phyloP scores from a whole-genome alignment of 2,113 vertebrate species.

The Sisor rabdophorus region DNA sequence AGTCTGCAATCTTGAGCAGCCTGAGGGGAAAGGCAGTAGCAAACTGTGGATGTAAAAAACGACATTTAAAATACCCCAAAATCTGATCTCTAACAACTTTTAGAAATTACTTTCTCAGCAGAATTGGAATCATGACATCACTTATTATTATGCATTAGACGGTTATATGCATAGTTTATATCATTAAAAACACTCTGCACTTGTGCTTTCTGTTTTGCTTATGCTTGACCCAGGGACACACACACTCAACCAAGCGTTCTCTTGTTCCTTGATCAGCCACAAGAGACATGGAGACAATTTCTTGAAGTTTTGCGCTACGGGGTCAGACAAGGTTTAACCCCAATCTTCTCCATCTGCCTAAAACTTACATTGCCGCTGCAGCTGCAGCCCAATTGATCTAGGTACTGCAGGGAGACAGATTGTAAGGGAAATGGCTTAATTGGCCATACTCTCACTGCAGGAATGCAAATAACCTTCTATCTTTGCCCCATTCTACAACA shows the following conservation, averaged over 20 bases:
- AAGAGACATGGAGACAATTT: conserved; percentile 71
- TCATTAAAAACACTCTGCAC: neutral
- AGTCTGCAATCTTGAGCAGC: conserved; percentile 1
- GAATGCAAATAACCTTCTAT: conserved; percentile 71
- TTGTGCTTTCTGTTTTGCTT: neutral
- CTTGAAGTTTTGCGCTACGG: conserved; percentile 49
- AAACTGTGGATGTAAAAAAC: neutral
- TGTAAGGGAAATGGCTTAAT: conserved; percentile 78
- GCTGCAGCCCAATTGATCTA: conserved; percentile 72
- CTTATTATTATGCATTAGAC: neutral
- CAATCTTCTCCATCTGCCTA: conserved; percentile 73
- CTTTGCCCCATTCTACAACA: conserved; percentile 40
- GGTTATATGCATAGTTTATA: neutral
- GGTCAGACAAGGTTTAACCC: conserved; percentile 74
- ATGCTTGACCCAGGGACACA: conserved; percentile 35
- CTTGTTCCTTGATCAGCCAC: conserved; percentile 49
- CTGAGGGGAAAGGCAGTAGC: neutral
- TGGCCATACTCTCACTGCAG: conserved; percentile 72
- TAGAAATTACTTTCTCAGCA: neutral
- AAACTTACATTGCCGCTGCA: conserved; percentile 63
- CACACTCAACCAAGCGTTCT: conserved; percentile 51
- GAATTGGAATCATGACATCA: neutral
- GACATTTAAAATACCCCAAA: neutral
- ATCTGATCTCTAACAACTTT: neutral
- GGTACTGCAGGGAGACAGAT: conserved; percentile 71